Conservation (phyloP, 2,113 vertebrate species). For the Brachyistius frenatus region DNA sequence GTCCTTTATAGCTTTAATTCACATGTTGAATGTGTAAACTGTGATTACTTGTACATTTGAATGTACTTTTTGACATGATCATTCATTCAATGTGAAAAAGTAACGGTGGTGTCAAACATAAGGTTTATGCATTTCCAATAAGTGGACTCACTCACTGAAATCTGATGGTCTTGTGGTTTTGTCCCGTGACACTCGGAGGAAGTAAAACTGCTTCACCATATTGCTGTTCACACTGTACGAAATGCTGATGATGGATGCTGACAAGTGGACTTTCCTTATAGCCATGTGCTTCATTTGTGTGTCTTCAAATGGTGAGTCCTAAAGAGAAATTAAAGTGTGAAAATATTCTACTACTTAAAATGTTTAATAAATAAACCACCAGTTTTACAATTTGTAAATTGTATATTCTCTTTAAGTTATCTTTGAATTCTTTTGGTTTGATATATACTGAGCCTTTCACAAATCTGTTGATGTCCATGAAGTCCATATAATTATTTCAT, state of each 20-base stretch:
- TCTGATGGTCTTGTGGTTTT: constrained; percentile 66
- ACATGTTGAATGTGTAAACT: background rate
- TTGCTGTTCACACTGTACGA: background rate
- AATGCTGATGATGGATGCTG: constrained; percentile 2
- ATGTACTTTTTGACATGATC: background rate
- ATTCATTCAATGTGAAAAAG: background rate
- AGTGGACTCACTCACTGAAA: too few relatives aligned
- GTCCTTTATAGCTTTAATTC: background rate
- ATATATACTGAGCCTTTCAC: too few relatives aligned
- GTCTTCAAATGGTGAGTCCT: constrained; percentile 63
- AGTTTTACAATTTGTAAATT: too few relatives aligned
- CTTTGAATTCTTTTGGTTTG: too few relatives aligned
- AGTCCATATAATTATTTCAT: too few relatives aligned
- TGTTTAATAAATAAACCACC: too few relatives aligned
- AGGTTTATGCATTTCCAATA: too few relatives aligned
- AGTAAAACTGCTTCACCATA: background rate
- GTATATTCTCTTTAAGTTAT: background rate
- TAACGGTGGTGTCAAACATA: background rate
- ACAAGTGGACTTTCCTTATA: constrained; percentile 23
- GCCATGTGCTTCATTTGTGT: constrained; percentile 31
- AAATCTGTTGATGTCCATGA: too few relatives aligned
- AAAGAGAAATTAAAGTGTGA: background rate
- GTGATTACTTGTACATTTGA: background rate
- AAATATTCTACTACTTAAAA: too few relatives aligned
- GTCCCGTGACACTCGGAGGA: constrained; percentile 35